Percentiles rank a stretch among this genome's conserved stretches.
Evolutionary conservation across 2,797 vertebrate species (phyloP).

Genomic region (Propithecus perrieri): DNA sequence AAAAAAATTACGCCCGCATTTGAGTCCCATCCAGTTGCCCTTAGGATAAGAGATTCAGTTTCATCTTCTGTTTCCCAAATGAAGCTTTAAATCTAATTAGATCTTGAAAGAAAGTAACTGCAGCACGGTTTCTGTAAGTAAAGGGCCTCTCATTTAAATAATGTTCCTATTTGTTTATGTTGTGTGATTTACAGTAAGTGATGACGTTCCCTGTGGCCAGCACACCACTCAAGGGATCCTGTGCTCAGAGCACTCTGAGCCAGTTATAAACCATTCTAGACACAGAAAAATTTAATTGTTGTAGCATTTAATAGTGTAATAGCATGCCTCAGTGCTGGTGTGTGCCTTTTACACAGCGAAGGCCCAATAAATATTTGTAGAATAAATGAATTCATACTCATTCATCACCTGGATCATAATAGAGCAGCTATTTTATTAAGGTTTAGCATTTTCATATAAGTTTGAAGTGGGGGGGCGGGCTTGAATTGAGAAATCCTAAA

Average conservation of each 20-base stretch:
- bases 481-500: background rate
- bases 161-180: conserved; percentile 66
- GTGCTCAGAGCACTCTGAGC: conserved; percentile 66
- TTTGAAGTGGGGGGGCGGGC: background rate
- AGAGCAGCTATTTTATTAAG: background rate
- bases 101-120: conserved; percentile 68
- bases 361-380: background rate
- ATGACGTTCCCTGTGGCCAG: conserved; percentile 54
- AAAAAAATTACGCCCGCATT: background rate
- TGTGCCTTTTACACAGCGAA: background rate
- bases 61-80: conserved; percentile 80
- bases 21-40: conserved; percentile 56
- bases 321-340: background rate
- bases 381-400: background rate
- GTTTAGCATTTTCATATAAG: background rate
- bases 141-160: conserved; percentile 61
- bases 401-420: background rate
- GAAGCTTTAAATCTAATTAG: conserved; percentile 76
- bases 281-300: conserved; percentile 48
- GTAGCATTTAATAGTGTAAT: background rate
- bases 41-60: conserved; percentile 65
- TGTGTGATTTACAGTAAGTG: conserved; percentile 68
- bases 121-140: conserved; percentile 62
- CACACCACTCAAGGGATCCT: background rate
- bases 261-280: conserved; percentile 69